Base-by-base conservation (phyloP, 2,797 vertebrate genomes). In the Podarcis siculus region DNA sequence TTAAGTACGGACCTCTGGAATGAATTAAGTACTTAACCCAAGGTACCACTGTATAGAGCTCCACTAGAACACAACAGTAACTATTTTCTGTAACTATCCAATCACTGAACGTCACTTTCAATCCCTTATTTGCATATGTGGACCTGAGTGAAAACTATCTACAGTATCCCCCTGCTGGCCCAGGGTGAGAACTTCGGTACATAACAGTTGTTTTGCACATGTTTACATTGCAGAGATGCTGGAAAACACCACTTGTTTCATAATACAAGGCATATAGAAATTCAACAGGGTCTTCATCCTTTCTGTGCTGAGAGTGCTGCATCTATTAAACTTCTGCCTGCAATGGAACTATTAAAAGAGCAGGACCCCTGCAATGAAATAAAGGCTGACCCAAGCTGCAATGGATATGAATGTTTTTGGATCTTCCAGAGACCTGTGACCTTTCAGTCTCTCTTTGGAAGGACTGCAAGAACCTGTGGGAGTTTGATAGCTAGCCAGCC, bases 401-500 rank as follows among this genome's bases (percentile, higher is more conserved):
- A 4, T 5, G 79, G 79, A 86, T 90, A 12, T 4, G 13, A 13
- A 83, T 69, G 0, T 19, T 91, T 25, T 39, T 77, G 64, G 85
- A 87, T 69, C 76, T 89, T 77, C 6, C 83, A 3, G 1, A 77
- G 30, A 61, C 9, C 86, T 10, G 67, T 58, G 83, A 79, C 27
- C 45, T 71, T 0, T 0, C 73, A 71, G 32, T 1, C 37, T 55
- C 1, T 3, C 42, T 75, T 85, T 39, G 39, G 67, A 27, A 82
- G 92, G 79, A 32, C 39, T 12, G 0, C 32, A 35, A 61, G 82
- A 92, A 80, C 37, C 84, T 89, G 42, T 23, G 30, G 67, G 90
- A 75, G 87, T 86, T 83, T 83, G 73, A 76, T 67, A 86, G 30
- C n/a, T 88, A 83, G 17, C 32, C 85, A 83, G n/a, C 17, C 89